A percentile compares a stretch with the other conserved stretches of the same genome.
Evolutionary conservation across 92 coral and sea anemone genomes (phyloP).

Genomic region (Isaurus tuberculatus): DNA sequence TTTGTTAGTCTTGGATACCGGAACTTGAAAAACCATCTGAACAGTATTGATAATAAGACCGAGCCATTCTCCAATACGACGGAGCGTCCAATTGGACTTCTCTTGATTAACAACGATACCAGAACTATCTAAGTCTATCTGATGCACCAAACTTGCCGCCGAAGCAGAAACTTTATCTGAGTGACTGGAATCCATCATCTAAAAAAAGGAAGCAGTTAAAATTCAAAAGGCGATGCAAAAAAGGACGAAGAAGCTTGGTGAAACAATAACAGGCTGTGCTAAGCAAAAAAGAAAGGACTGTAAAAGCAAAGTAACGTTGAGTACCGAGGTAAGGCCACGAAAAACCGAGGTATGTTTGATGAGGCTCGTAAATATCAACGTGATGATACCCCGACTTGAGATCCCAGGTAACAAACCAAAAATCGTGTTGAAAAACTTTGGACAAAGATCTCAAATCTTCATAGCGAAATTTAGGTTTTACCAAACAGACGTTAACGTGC

Average conservation of each 20-base stretch:
- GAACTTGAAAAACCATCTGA: slow-evolving; percentile 22
- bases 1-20: neutral
- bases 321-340: slow-evolving; percentile 7
- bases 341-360: too few species aligned
- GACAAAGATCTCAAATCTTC: slow-evolving; percentile 6
- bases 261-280: too few species aligned
- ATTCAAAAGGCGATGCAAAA: too few species aligned
- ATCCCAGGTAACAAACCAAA: too few species aligned
- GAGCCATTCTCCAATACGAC: slow-evolving; percentile 33
- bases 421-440: neutral
- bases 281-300: too few species aligned
- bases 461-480: neutral
- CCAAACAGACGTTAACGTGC: slow-evolving; percentile 7
- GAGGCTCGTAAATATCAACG: neutral
- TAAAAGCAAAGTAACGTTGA: too few species aligned
- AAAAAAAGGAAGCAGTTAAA: neutral
- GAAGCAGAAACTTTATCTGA: too few species aligned
- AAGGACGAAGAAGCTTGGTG: too few species aligned
- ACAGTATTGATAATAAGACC: slow-evolving; percentile 12
- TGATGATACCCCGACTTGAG: too few species aligned
- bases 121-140: neutral
- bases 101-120: neutral
- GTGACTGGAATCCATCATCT: too few species aligned
- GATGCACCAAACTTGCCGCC: slow-evolving; percentile 8
- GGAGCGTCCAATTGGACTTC: slow-evolving; percentile 2